A percentile compares a stretch with the other conserved stretches of the same genome.
phyloP scores from a whole-genome alignment of 2,113 vertebrate species.

The Procavia capensis region DNA sequence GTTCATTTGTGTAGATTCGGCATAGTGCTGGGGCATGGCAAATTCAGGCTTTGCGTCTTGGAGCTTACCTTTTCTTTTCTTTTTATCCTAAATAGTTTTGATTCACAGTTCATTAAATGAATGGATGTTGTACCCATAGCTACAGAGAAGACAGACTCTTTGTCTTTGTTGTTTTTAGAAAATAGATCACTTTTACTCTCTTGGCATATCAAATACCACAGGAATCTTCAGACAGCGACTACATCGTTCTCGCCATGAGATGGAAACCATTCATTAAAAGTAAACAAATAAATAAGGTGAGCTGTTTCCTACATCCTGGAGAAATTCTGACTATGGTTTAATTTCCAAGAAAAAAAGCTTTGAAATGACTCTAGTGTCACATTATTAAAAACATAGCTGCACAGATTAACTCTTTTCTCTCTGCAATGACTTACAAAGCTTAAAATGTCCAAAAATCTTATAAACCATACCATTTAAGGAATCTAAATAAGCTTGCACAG shows the following conservation, averaged over 20 bases:
- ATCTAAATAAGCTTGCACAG: constrained; percentile 80
- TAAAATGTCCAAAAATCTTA: constrained; percentile 82
- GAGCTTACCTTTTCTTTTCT: too few species aligned
- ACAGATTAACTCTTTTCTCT: constrained; percentile 77
- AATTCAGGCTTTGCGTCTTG: too few species aligned
- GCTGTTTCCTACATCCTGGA: constrained; percentile 1
- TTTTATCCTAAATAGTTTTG: too few species aligned
- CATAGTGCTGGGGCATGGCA: too few species aligned
- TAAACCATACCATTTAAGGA: constrained; percentile 84
- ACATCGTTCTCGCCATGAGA: not conserved
- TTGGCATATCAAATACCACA: constrained; percentile 2
- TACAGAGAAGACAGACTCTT: too few species aligned
- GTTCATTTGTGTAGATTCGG: too few species aligned
- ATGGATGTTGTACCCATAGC: too few species aligned
- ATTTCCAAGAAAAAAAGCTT: constrained; percentile 72
- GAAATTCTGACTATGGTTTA: constrained; percentile 56
- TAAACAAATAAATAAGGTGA: constrained; percentile 26
- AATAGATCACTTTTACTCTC: not conserved
- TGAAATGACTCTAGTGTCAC: constrained; percentile 78
- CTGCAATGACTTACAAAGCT: constrained; percentile 79
- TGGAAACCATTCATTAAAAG: constrained; percentile 63
- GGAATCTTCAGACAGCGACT: not conserved
- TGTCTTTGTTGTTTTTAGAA: constrained; percentile 21
- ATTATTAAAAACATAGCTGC: constrained; percentile 76
- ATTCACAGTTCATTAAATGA: too few species aligned